Evolutionary conservation across 2,888 invertebrate species (phyloP), one percentile per base, ranked within the genome.

Genomic region (Dicyrtoma fusca): DNA sequence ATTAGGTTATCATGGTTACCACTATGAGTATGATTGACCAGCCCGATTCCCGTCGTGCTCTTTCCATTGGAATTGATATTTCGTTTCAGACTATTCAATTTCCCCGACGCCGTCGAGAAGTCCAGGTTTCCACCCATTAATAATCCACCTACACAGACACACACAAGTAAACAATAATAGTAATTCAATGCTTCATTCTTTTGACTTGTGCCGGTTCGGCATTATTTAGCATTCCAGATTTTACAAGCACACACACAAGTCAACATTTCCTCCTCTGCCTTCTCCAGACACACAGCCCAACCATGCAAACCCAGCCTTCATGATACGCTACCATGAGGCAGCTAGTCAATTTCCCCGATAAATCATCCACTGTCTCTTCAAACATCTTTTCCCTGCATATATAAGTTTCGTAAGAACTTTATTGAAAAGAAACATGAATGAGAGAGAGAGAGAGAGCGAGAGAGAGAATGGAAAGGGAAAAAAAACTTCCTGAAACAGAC

Each of bases 51-150:
- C 59, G 78, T 80, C 49, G 75, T 76, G 66, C 77, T 77, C 74
- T 80, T 80, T 65, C 80, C 80, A 70, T 80, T 80, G 17, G 80
- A 77, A 72, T 80, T 80, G 63, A 80, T 73, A 69, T 76, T 78
- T 72, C 80, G 55, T 73, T 80, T 80, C 53, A 80, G 76, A 77
- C 78, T 79, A 74, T 80, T 80, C 62, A 78, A 75, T 57, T 77
- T 76, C 21, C 75, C 79, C 26, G 78, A 74, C 69, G 76, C 77
- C 44, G 75, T 63, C 57, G 77, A 78, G 74, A 75, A 80, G 69
- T 80, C 80, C 49, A 80, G 64, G 53, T 75, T 77, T 49, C 78
- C 77, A 70, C 79, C 79, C 75, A 79, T 73, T 72, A 79, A 69
- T 59, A 79, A 77, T 73, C 79, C 80, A 77, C 80, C 80, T 80